phyloP scores from a whole-genome alignment of 2,113 vertebrate species.

The Solea solea region DNA sequence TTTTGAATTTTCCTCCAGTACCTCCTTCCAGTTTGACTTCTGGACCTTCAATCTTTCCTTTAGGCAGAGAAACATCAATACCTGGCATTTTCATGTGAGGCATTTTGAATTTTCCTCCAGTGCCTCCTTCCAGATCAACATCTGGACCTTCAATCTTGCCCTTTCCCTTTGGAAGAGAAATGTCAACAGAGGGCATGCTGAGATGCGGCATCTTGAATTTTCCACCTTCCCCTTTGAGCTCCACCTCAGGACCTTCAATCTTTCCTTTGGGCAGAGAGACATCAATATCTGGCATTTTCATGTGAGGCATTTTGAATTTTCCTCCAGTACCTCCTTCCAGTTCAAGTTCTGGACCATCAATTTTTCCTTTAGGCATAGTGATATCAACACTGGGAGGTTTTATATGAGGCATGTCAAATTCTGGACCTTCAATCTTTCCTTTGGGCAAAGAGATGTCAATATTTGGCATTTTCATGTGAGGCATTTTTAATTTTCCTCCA shows the following conservation, averaged over 20 bases:
- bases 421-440: constrained; percentile 43
- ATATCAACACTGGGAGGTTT: constrained; percentile 54
- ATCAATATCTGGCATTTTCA: neutral
- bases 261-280: constrained; percentile 20
- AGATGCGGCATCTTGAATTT: constrained; percentile 43
- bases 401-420: neutral
- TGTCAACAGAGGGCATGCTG: constrained; percentile 57
- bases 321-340: too few species aligned
- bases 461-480: constrained; percentile 67
- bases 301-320: neutral
- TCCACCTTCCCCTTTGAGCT: constrained; percentile 8
- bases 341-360: constrained; percentile 35
- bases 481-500: constrained; percentile 55
- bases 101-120: too few species aligned
- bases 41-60: too few species aligned
- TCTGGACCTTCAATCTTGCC: constrained; percentile 51
- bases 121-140: constrained; percentile 56
- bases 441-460: constrained; percentile 68
- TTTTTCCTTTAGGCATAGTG: constrained; percentile 55
- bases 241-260: constrained; percentile 34
- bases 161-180: constrained; percentile 63
- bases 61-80: too few species aligned
- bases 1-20: too few species aligned
- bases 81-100: too few species aligned
- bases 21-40: too few species aligned